Base-by-base conservation (phyloP, 1,140 invertebrate species). In the Streblospio benedicti region DNA sequence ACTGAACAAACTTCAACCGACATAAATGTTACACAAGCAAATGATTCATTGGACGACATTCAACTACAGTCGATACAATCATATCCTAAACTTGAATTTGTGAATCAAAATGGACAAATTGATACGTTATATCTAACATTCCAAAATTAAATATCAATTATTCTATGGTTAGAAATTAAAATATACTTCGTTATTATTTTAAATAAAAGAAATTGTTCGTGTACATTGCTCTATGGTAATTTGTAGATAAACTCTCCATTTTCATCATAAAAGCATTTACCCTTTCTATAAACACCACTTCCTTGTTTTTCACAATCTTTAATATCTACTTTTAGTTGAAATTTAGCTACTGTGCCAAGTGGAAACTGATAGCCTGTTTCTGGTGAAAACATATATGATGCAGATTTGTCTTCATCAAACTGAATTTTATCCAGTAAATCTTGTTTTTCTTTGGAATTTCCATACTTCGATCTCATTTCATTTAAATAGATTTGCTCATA, bases 331-430 rank as follows among this genome's bases (percentile, higher is more conserved):
- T 52, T n/a, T 18, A 30, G n/a, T n/a, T n/a, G 14, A 4, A 30
- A 18, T 28, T 32, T 28, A 9, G 14, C 51, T 12, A 25, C 23
- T 41, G 16, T 54, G 2, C 59, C 59, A 41, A 55, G 45, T 33
- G 59, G 59, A 30, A 55, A 28, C 35, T 60, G 59, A 28, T 60
- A 60, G 25, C 59, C 59, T 41, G 32, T 54, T 23, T 54, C 32
- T 23, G 23, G 18, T 30, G 38, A 33, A 31, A 55, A 60, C 25
- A 60, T 18, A 60, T 60, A 60, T 38, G 59, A 23, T n/a, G 28
- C 50, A 25, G 35, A 9, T 9, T 9, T n/a, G n/a, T 57, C 55
- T 47, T 44, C 18, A 18, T 12, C 51, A 27, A 14, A 49, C 27
- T 49, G n/a, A 12, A 55, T 31, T 5, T 53, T 32, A 31, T 53